A percentile compares a stretch with the other conserved stretches of the same genome.
phyloP scores from a whole-genome alignment of 92 coral and sea anemone species.

The Bergia puertoricense region DNA sequence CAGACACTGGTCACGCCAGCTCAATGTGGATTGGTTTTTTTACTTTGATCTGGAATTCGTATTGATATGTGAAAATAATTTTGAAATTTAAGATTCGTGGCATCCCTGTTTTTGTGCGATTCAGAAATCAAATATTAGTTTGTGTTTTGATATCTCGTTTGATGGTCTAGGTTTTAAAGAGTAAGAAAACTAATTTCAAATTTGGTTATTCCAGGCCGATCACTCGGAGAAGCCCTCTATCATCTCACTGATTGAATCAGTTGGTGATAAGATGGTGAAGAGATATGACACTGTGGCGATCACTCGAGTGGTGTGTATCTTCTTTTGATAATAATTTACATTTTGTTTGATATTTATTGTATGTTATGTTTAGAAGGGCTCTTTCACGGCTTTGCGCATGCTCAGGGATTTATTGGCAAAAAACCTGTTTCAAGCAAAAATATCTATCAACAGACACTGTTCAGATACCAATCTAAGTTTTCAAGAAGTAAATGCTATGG shows the following conservation, averaged over 20 bases:
- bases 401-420: too few relatives aligned
- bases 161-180: not conserved
- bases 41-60: too few relatives aligned
- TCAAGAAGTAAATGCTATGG: too few relatives aligned
- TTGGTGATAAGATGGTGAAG: slow-evolving; percentile 85
- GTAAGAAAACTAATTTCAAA: not conserved
- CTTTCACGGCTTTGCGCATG: too few relatives aligned
- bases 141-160: too few relatives aligned
- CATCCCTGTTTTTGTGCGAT: not conserved
- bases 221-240: slow-evolving; percentile 98
- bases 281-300: slow-evolving; percentile 90
- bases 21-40: too few relatives aligned
- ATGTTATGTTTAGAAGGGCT: too few relatives aligned
- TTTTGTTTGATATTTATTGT: too few relatives aligned
- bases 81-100: not conserved
- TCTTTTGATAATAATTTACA: not conserved
- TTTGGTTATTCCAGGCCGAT: slow-evolving; percentile 67
- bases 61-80: not conserved
- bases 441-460: too few relatives aligned
- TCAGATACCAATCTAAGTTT: too few relatives aligned
- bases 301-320: slow-evolving; percentile 64
- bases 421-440: too few relatives aligned
- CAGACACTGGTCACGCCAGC: too few relatives aligned
- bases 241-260: slow-evolving; percentile 65
- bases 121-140: not conserved